Base-by-base conservation (phyloP, 2,113 vertebrate genomes). In the Psettodes erumei region DNA sequence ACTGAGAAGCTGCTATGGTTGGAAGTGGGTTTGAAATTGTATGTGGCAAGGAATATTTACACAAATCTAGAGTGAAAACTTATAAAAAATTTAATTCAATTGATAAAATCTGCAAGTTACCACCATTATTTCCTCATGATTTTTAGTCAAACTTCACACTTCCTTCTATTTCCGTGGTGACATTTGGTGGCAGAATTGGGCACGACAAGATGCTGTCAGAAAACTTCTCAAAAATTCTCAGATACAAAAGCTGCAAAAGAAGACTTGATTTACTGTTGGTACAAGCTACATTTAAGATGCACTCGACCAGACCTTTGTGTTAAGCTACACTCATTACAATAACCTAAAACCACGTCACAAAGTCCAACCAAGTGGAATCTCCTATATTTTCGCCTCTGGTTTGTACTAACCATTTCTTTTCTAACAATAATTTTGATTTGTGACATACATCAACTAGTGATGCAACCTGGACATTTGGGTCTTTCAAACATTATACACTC, bases 21-120 rank as follows among this genome's bases (percentile, higher is more conserved):
- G 47, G 38, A 62, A 65, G 53, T 61, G 45, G 67, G 71, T 73
- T 68, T 62, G 53, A 69, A n/a, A 62, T 56, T 82, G 43, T 43
- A 37, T 23, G 38, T 8, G 19, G 48, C 35, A 27, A 21, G 61
- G 58, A 69, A 71, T 72, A 61, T 69, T 79, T 81, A 58, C 7
- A n/a, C 37, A 70, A 32, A 62, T 50, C 10, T 30, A 43, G 47
- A 75, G 28, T 9, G 38, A 38, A 64, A 43, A 60, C 25, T 54
- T 63, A 3, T 69, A 60, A 18, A 30, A 40, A 45, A 53, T 30
- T 62, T 21, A 51, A 51, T n/a, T n/a, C 37, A 64, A 64, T 47
- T 4, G 54, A 25, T 35, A n/a, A 27, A 58, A n/a, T 55, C 37
- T n/a, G 21, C 27, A 43, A 38, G 0, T 21, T 32, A 38, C 27